phyloP scores from a whole-genome alignment of 2,113 vertebrate genomes.

The Thalassoma bifasciatum region DNA sequence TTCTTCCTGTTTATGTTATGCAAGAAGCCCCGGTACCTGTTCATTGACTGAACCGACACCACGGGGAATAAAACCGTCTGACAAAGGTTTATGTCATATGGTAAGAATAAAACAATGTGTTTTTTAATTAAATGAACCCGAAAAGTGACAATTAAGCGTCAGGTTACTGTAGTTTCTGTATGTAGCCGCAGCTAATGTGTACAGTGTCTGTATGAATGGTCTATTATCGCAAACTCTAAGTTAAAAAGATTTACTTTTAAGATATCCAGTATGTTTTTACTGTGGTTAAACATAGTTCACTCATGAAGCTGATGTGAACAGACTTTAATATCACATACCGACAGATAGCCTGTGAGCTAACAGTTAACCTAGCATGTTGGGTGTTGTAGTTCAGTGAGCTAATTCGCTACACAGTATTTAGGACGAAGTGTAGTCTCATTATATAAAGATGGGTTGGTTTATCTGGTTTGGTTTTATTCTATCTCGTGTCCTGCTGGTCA shows the following conservation, averaged over 20 bases:
- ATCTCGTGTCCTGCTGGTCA: no score
- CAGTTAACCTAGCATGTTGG: no score
- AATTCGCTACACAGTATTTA: not conserved
- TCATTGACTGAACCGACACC: not conserved
- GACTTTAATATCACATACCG: no score
- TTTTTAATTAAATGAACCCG: not conserved
- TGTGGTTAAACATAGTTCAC: no score
- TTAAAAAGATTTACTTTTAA: no score
- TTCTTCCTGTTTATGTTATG: slow-evolving; percentile 64
- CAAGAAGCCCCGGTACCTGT: not conserved
- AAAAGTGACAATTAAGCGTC: not conserved
- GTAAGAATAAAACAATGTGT: slow-evolving; percentile 28
- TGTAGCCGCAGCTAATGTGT: not conserved
- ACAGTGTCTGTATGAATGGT: not conserved
- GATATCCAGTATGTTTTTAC: no score
- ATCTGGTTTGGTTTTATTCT: no score
- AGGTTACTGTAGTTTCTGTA: not conserved
- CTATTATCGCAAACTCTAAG: no score
- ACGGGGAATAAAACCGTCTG: slow-evolving; percentile 26
- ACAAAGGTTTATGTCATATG: not conserved
- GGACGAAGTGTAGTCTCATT: not conserved
- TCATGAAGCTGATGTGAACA: no score
- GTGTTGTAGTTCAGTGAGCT: not conserved
- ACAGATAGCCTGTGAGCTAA: not conserved
- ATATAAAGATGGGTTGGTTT: no score